Base-by-base conservation (phyloP, 2,888 invertebrate genomes). In the Macroteleia sp. region DNA sequence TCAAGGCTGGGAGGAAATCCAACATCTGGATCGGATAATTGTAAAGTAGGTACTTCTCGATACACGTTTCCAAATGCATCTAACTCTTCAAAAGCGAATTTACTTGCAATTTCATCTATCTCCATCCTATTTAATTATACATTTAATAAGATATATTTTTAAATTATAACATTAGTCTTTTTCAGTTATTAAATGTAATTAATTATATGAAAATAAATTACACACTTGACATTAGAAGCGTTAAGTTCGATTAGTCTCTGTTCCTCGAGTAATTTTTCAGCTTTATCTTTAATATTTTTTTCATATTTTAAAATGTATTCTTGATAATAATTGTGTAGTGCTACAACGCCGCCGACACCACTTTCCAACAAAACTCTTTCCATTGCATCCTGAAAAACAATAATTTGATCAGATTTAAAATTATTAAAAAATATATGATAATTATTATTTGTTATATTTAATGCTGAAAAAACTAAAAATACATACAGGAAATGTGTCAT, bases 341-440 rank as follows among this genome's bases (percentile, higher is more conserved):
- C 92, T 44, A 90, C 89, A 4, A 94, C 91, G 17, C 94, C 94
- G 30, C 94, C 94, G 28, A 94, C 85, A 1, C 94, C 94, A 82
- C 93, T 92, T 88, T 95, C 94, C 48, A 93, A 91, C 42, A 94
- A 91, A 14, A 94, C 93, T 84, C 93, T 92, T 83, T 94, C 94
- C 82, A 94, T 89, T 16, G 92, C 92, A 88, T 94, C 93, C 94
- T 94, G 2, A 84, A 85, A 70, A 71, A 44, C n/a, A n/a, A n/a
- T n/a, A n/a, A n/a, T n/a, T n/a, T n/a, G n/a, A n/a, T n/a, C n/a
- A n/a, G n/a, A n/a, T n/a, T n/a, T n/a, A n/a, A n/a, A n/a, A n/a
- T n/a, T n/a, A n/a, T n/a, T n/a, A n/a, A n/a, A n/a, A n/a, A n/a
- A n/a, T n/a, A n/a, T n/a, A n/a, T n/a, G n/a, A n/a, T n/a, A n/a